Evolutionary conservation across 2,888 invertebrate species (phyloP).

Genomic region (Eupithecia centaureata): DNA sequence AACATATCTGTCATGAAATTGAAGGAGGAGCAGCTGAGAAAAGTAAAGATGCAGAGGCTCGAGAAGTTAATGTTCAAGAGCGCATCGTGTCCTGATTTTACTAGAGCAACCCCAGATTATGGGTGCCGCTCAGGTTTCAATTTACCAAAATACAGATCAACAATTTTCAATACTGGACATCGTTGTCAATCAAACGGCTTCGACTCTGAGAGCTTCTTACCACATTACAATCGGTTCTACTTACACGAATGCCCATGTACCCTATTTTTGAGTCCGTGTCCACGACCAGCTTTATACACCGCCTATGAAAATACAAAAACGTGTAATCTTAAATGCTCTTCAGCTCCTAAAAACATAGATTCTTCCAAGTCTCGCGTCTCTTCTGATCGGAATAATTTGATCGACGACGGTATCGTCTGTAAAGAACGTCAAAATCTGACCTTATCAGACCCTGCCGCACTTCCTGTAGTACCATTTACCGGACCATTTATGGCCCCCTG

Average conservation of each 20-base stretch:
- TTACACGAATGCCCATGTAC: neutral
- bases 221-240: neutral
- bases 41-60: conserved; percentile 32
- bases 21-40: conserved; percentile 39
- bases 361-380: neutral
- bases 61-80: conserved; percentile 43
- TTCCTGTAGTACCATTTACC: neutral
- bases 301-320: neutral
- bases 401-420: neutral
- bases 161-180: conserved; percentile 36
- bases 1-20: conserved; percentile 46
- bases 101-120: conserved; percentile 15
- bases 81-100: conserved; percentile 54
- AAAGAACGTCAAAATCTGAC: neutral
- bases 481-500: neutral
- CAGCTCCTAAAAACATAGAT: neutral
- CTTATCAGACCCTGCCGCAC: neutral
- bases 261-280: neutral
- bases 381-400: neutral
- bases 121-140: conserved; percentile 25
- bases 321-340: neutral
- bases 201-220: too few species aligned
- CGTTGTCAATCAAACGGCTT: conserved; percentile 3
- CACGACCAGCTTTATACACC: neutral
- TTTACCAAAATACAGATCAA: conserved; percentile 44